Evolutionary conservation across 2,797 vertebrate genomes (phyloP).

Genomic region (Muscicapa comitata): DNA sequence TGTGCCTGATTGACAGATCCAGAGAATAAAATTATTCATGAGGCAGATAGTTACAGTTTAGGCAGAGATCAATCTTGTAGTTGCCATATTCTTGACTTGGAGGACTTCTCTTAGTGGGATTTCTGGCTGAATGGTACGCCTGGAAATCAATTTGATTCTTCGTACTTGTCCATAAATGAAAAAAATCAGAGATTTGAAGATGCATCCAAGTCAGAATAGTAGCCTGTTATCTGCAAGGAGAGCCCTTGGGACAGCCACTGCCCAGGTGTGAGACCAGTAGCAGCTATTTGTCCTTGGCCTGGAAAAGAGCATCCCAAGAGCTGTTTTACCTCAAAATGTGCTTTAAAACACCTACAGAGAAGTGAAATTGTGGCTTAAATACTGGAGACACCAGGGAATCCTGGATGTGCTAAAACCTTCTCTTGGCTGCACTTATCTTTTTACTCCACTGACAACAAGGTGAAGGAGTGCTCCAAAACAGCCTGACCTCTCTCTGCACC

Average conservation of each 20-base stretch:
- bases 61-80: not conserved
- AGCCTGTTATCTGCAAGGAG: not conserved
- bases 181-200: not conserved
- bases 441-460: not conserved
- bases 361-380: not conserved
- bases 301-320: not conserved
- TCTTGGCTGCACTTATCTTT: not conserved
- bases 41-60: not conserved
- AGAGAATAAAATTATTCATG: not conserved
- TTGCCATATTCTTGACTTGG: not conserved
- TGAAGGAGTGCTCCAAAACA: not conserved
- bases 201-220: not conserved
- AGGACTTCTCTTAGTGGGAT: not conserved
- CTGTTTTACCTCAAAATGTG: not conserved
- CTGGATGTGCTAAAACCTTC: not conserved
- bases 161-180: not conserved
- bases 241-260: rapidly evolving
- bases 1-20: not conserved
- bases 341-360: not conserved
- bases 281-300: not conserved
- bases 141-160: not conserved
- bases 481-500: not conserved
- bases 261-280: not conserved
- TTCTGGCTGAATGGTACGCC: not conserved
- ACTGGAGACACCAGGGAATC: not conserved